Evolutionary conservation across 2,797 vertebrate genomes (phyloP), one percentile per base, ranked within the genome.

Genomic region (Tokudaia muenninki): DNA sequence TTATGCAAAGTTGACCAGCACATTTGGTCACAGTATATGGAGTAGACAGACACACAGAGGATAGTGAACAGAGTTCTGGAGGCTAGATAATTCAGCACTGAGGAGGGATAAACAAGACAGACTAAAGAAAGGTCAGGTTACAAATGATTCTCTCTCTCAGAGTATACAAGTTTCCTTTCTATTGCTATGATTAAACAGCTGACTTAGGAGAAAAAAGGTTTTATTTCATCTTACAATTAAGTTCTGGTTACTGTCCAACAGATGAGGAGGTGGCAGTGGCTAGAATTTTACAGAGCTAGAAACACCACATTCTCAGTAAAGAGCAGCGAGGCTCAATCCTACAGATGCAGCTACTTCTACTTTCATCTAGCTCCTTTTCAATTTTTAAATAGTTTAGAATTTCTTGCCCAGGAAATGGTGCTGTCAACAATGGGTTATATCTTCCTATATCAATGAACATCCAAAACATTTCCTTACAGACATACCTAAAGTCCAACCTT

Each of bases 1-100:
- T 57, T 10, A 74, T 86, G 6, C 83, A 37, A 37, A 37, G 2
- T 19, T 83, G 24, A 50, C 61, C 10, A 84, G 0, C 41, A 1
- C 1, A 55, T 44, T 52, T 75, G 34, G 41, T 9, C 2, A 59
- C 37, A 70, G 47, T 1, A 1, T 26, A 14, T 0, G 2, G 0
- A 31, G 9, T 37, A 9, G 75, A 78, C 31, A 55, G 61, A 65
- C 21, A 16, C 19, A 50, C 8, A 5, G 12, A 44, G 5, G 21
- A 72, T 19, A 87, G 19, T 65, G 34, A 21, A 50, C 1, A 79
- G 37, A 92, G 1, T 57, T 70, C 2, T 55, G 11, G 47, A 89
- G 3, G 34, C 0, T 57, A 80, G 2, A 44, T n/a, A 52, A 92
- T 55, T 78, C n/a, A 55, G 0, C 26, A 12, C 2, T 80, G 3